Conservation (phyloP, 2,113 vertebrate species). For the Colinus virginianus region DNA sequence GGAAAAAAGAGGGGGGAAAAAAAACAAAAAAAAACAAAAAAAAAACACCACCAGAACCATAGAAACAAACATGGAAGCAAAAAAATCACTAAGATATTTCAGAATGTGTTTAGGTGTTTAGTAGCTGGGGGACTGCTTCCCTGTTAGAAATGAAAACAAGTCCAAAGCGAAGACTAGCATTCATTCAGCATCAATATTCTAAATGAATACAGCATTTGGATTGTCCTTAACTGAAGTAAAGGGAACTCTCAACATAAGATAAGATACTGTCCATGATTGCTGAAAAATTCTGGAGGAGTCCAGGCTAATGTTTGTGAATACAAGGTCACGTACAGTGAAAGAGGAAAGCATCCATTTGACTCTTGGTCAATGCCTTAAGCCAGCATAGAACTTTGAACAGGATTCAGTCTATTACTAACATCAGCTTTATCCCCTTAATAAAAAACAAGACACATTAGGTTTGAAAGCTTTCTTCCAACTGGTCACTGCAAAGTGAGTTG, state of each 20-base stretch:
- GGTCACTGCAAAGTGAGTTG: constrained; percentile 10
- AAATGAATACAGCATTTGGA: neutral
- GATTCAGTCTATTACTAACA: neutral
- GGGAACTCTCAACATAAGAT: neutral
- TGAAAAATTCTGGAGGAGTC: neutral
- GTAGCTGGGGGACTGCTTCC: neutral
- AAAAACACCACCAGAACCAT: neutral
- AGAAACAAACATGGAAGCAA: too few species aligned
- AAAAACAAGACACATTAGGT: neutral
- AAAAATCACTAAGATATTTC: neutral
- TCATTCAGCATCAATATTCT: neutral
- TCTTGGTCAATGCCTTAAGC: neutral
- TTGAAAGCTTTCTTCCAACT: neutral
- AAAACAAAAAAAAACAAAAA: too few species aligned
- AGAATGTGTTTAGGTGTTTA: neutral
- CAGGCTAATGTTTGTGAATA: neutral
- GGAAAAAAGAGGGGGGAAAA: neutral
- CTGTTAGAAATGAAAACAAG: neutral
- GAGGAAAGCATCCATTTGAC: neutral
- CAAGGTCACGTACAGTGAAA: neutral
- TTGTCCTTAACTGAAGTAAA: neutral
- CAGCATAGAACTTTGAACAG: neutral
- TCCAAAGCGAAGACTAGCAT: neutral
- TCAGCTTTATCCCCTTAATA: neutral
- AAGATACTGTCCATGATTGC: neutral